These are phyloP conservation scores for Ceratina japonica DNA, from an alignment of 1,140 invertebrate species.

Conservation along the genomic window DNA sequence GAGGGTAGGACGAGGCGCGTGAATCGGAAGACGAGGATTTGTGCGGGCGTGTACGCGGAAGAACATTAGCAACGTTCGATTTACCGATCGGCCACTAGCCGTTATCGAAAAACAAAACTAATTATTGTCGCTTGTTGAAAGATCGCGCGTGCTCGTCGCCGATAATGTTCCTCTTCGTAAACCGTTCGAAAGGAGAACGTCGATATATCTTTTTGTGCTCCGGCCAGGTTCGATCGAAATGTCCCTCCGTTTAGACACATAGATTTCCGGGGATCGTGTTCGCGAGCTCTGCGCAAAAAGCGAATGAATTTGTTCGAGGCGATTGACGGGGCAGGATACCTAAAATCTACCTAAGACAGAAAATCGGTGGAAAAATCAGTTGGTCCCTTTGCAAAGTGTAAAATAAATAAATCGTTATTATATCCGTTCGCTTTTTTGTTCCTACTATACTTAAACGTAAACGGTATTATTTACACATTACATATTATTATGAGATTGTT, in stretches of 20 bases:
- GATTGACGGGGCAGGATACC: conserved; percentile 75
- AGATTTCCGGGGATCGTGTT: conserved; percentile 13
- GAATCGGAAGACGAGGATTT: conserved; percentile 46
- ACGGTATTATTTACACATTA: conserved; percentile 78
- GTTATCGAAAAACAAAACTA: background rate
- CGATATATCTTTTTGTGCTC: conserved; percentile 2
- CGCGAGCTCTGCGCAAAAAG: background rate
- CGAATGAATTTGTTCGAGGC: conserved; percentile 66
- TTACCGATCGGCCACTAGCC: background rate
- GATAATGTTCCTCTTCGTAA: conserved; percentile 45
- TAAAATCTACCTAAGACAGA: conserved; percentile 77
- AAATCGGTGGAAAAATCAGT: conserved; percentile 79
- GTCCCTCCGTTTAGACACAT: conserved; percentile 18
- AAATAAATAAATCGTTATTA: conserved; percentile 73
- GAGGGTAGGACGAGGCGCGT: background rate
- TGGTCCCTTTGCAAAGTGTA: conserved; percentile 73
- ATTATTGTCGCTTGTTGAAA: conserved; percentile 35
- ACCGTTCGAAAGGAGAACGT: conserved; percentile 6
- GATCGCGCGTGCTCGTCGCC: conserved; percentile 25
- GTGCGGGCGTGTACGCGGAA: conserved; percentile 13
- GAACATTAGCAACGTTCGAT: conserved; percentile 47
- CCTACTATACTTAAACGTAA: conserved; percentile 55
- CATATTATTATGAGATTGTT: conserved; percentile 45
- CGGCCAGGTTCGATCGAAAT: background rate
- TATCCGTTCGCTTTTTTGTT: conserved; percentile 60